Evolutionary conservation across 2,888 invertebrate genomes (phyloP).

Genomic region (Melieria crassipennis): DNA sequence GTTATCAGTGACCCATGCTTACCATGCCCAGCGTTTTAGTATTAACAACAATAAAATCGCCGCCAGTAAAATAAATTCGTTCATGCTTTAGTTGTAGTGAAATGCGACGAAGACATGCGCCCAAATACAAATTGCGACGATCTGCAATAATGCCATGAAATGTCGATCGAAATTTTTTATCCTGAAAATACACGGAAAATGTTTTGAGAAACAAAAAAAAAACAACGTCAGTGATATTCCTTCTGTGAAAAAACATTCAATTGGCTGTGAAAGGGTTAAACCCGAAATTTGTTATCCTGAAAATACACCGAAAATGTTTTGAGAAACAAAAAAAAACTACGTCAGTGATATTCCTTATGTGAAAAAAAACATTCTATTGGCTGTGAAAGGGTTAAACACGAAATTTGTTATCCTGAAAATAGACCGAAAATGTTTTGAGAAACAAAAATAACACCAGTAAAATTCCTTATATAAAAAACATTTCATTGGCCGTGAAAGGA

Average conservation of each 20-base stretch:
- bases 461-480: too few species aligned
- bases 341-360: too few species aligned
- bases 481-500: too few species aligned
- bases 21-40: slow-evolving; percentile 53
- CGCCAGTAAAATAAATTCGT: slow-evolving; percentile 48
- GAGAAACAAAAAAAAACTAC: too few species aligned
- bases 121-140: slow-evolving; percentile 45
- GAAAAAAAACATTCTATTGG: too few species aligned
- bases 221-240: too few species aligned
- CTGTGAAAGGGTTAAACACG: background rate
- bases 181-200: slow-evolving; percentile 24
- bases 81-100: slow-evolving; percentile 52
- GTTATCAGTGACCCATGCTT: background rate
- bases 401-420: slow-evolving; percentile 41
- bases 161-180: slow-evolving; percentile 40
- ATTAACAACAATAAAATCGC: slow-evolving; percentile 49
- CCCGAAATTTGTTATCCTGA: slow-evolving; percentile 42
- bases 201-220: background rate
- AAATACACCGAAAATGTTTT: slow-evolving; percentile 9
- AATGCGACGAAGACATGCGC: slow-evolving; percentile 42
- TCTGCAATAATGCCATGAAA: slow-evolving; percentile 41
- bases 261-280: too few species aligned
- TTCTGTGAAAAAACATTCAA: too few species aligned
- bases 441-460: too few species aligned
- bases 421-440: slow-evolving; percentile 2